phyloP scores from a whole-genome alignment of 2,113 vertebrate genomes.

The Cryptoleucopteryx plumbea region DNA sequence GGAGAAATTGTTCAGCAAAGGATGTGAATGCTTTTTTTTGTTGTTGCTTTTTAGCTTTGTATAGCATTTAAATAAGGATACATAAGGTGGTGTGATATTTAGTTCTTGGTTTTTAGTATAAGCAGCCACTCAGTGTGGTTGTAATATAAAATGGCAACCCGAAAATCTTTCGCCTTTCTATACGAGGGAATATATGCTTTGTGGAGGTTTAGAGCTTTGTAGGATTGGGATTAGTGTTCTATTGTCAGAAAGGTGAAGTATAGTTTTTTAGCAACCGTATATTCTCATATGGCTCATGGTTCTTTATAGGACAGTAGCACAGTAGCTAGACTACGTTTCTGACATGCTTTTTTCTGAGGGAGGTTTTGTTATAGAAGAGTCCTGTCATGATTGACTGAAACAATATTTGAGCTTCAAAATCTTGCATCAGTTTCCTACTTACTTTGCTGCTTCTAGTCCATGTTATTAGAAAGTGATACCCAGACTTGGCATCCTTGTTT shows the following conservation, averaged over 20 bases:
- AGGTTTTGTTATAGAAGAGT: not conserved
- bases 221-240: not conserved
- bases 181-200: not conserved
- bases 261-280: not conserved
- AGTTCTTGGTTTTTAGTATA: not conserved
- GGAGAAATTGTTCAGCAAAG: not conserved
- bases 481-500: conserved; percentile 8
- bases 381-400: not conserved
- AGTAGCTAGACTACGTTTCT: not conserved
- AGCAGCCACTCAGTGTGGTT: not conserved
- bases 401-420: not conserved
- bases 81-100: not conserved
- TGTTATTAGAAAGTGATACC: not conserved
- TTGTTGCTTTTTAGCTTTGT: not conserved
- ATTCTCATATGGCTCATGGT: not conserved
- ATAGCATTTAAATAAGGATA: not conserved
- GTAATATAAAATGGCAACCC: not conserved
- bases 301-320: not conserved
- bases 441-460: not conserved
- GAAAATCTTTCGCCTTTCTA: not conserved
- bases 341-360: not conserved
- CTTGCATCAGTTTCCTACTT: not conserved
- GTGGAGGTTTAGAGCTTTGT: not conserved
- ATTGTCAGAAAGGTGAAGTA: not conserved
- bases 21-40: not conserved